Percentiles rank a stretch among this genome's conserved stretches.
Conservation (phyloP, 2,888 invertebrate genomes). For the Aspidiotus rigidus region DNA sequence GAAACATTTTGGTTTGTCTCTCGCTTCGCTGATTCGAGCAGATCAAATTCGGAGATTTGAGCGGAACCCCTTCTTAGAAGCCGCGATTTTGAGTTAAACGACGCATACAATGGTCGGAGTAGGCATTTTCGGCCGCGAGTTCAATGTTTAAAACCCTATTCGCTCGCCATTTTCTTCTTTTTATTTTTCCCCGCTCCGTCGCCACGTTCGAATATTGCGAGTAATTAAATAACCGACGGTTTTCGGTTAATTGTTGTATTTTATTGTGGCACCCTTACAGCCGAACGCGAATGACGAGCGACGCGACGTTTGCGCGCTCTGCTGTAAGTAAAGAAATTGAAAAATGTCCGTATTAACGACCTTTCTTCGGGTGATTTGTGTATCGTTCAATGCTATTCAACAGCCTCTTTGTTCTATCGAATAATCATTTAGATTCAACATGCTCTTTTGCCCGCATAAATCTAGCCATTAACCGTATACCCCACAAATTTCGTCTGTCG, state of each 20-base stretch:
- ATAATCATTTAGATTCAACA: too few species aligned
- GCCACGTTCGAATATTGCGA: neutral
- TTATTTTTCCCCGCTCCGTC: neutral
- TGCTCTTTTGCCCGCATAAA: too few species aligned
- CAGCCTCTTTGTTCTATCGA: too few species aligned
- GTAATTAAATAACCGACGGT: neutral
- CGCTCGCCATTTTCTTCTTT: neutral
- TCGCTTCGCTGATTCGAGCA: slow-evolving; percentile 6
- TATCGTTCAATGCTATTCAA: too few species aligned
- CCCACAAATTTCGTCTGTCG: too few species aligned
- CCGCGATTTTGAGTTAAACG: neutral
- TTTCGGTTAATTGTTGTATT: slow-evolving; percentile 4
- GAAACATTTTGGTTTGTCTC: slow-evolving; percentile 14
- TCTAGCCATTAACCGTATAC: too few species aligned
- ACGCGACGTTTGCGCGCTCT: too few species aligned
- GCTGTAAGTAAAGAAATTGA: too few species aligned
- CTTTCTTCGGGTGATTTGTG: too few species aligned
- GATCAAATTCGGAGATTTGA: slow-evolving; percentile 18
- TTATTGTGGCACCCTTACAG: neutral
- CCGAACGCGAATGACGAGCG: too few species aligned
- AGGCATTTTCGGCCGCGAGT: neutral
- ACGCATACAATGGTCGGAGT: neutral
- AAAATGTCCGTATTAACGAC: too few species aligned
- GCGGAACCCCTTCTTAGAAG: neutral
- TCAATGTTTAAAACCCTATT: too few species aligned